Evolutionary conservation across 2,797 vertebrate genomes (phyloP).

Genomic region (Moxostoma hubbsi): DNA sequence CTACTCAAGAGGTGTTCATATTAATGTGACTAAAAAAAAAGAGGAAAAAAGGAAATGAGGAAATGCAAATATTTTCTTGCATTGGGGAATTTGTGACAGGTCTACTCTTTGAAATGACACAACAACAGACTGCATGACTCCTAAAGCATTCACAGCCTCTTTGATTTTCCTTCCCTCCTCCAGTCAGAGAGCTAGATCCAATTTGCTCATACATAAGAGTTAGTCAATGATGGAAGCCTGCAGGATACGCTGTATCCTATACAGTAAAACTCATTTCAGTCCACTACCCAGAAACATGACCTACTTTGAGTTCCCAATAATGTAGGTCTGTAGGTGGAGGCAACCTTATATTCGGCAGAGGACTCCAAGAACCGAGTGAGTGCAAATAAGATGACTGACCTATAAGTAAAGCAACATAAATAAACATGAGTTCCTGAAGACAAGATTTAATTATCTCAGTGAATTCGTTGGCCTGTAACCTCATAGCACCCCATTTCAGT

Average conservation of each 20-base stretch:
- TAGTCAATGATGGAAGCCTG: slow-evolving; percentile 47
- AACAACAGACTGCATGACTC: slow-evolving; percentile 26
- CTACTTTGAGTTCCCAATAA: slow-evolving; percentile 53
- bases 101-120: slow-evolving; percentile 56
- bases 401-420: slow-evolving; percentile 18
- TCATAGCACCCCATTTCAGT: slow-evolving; percentile 21
- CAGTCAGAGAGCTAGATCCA: slow-evolving; percentile 44
- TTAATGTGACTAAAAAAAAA: slow-evolving; percentile 33
- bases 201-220: slow-evolving; percentile 1
- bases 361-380: slow-evolving; percentile 1
- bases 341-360: slow-evolving; percentile 30
- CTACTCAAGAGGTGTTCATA: neutral
- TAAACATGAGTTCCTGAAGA: slow-evolving; percentile 25
- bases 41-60: neutral
- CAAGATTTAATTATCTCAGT: slow-evolving; percentile 30
- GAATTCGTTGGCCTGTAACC: slow-evolving; percentile 15
- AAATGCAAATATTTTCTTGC: slow-evolving; percentile 41
- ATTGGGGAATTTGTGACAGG: slow-evolving; percentile 47
- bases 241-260: slow-evolving; percentile 20
- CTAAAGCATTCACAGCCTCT: slow-evolving; percentile 42
- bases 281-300: slow-evolving; percentile 53
- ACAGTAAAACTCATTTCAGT: slow-evolving; percentile 47
- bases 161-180: slow-evolving; percentile 51
- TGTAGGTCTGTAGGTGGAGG: slow-evolving; percentile 52
- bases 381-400: slow-evolving; percentile 21